Base-by-base conservation (phyloP, 2,888 invertebrate species). In the Drosophila paucipuncta region DNA sequence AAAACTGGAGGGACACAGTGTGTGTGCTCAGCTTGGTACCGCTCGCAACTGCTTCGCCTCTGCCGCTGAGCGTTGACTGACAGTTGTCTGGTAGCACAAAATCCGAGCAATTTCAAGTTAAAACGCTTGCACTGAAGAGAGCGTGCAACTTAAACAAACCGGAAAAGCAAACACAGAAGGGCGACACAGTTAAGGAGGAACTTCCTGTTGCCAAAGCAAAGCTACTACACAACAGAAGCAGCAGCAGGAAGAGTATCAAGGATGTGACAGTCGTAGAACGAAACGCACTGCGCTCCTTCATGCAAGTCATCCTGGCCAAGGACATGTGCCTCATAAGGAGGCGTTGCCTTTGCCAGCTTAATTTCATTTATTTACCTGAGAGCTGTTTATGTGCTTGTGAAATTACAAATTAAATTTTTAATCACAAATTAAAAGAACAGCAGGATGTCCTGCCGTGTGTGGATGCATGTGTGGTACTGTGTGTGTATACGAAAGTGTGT, bases 361-460 rank as follows among this genome's bases (percentile, higher is more conserved):
- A 86, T 91, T 91, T 91, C 87, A 78, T 91, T 86, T 89, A 86
- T 89, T 91, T 82, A 91, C 82, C 88, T 87, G 90, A 72, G 81
- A 82, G 79, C 87, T 87, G 88, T 89, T 91, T 86, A 86, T 85
- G 72, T 77, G 73, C 91, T 89, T 87, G 71, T 67, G 75, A 89
- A 89, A 91, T 91, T 89, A 82, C 83, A 85, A 89, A 91, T 91
- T 89, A 85, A 84, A 89, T 89, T 91, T 89, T 87, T 89, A 90
- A 91, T 91, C 85, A 85, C 70, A 61, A 70, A 71, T 68, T 69
- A 78, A 81, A 67, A 55, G 67, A 73, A 65, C 65, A 71, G 73
- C 76, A 70, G 79, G 35, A 73, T 77, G 57, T 78, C 59, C 72
- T 72, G 53, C 22, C 49, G 30, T 43, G 31, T 41, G n/a, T n/a